These are phyloP conservation scores for Margarornis squamiger DNA, from an alignment of 2,797 vertebrate species.

Conservation along the genomic window DNA sequence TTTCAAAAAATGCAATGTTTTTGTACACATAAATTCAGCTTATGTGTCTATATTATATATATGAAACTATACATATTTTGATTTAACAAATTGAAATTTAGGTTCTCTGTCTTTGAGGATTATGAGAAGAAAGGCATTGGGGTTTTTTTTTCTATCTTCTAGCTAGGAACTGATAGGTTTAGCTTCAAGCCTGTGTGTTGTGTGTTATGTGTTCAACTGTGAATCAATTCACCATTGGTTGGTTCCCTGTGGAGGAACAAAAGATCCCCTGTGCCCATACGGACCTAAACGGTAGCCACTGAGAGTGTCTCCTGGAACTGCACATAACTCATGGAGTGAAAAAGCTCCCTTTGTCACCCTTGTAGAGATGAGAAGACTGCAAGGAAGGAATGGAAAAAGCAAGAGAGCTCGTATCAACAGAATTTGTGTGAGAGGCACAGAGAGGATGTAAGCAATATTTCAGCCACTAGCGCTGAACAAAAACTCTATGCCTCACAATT, in stretches of 20 bases:
- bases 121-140: neutral
- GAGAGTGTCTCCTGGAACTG: neutral
- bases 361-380: neutral
- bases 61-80: neutral
- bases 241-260: neutral
- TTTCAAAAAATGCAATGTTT: neutral
- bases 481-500: neutral
- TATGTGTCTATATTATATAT: neutral
- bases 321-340: neutral
- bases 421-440: neutral
- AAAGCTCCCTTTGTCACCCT: neutral
- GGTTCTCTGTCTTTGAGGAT: neutral
- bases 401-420: neutral
- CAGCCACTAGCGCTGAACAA: neutral
- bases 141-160: neutral
- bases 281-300: neutral
- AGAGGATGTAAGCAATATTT: neutral
- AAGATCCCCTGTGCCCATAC: neutral
- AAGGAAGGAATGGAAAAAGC: neutral
- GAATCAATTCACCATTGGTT: neutral
- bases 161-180: neutral
- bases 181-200: neutral
- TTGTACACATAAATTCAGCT: neutral
- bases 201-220: neutral
- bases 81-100: neutral